Percentiles rank a stretch among this genome's conserved stretches.
These are phyloP conservation scores for Erinaceus europaeus DNA, from an alignment of 2,113 vertebrate species.

Conservation along the genomic window DNA sequence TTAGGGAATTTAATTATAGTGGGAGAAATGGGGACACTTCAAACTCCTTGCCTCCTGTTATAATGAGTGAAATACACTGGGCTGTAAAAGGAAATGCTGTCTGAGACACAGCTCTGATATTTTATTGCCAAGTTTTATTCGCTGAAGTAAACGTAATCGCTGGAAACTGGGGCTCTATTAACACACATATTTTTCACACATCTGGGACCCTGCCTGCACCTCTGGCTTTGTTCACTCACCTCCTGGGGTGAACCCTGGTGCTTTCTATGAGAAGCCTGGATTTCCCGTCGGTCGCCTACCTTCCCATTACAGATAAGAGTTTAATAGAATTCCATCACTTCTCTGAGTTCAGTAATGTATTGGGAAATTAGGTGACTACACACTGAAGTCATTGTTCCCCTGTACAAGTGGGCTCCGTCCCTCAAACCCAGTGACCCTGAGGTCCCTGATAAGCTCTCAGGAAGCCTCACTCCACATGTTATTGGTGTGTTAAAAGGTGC, in stretches of 20 bases:
- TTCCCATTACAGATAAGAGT: constrained; percentile 70
- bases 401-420: constrained; percentile 68
- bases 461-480: constrained; percentile 53
- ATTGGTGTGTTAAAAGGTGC: constrained; percentile 56
- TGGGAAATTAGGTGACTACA: constrained; percentile 72
- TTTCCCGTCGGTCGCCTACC: constrained; percentile 55
- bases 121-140: constrained; percentile 78
- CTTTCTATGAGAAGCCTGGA: constrained; percentile 23
- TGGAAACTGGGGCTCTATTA: constrained; percentile 71
- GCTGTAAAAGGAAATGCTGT: constrained; percentile 72
- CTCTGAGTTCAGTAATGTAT: constrained; percentile 70
- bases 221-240: neutral
- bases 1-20: constrained; percentile 78
- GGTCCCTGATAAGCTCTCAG: constrained; percentile 67
- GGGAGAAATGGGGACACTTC: constrained; percentile 67
- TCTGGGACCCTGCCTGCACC: constrained; percentile 10
- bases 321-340: constrained; percentile 74
- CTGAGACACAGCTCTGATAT: constrained; percentile 63
- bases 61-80: constrained; percentile 74
- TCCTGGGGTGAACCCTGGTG: constrained; percentile 17
- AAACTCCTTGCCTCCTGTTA: constrained; percentile 60
- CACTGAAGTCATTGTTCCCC: constrained; percentile 68
- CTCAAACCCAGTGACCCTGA: constrained; percentile 59
- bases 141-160: constrained; percentile 72
- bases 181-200: constrained; percentile 68